phyloP scores from a whole-genome alignment of 2,113 vertebrate genomes.

The Syngnathoides biaculeatus region DNA sequence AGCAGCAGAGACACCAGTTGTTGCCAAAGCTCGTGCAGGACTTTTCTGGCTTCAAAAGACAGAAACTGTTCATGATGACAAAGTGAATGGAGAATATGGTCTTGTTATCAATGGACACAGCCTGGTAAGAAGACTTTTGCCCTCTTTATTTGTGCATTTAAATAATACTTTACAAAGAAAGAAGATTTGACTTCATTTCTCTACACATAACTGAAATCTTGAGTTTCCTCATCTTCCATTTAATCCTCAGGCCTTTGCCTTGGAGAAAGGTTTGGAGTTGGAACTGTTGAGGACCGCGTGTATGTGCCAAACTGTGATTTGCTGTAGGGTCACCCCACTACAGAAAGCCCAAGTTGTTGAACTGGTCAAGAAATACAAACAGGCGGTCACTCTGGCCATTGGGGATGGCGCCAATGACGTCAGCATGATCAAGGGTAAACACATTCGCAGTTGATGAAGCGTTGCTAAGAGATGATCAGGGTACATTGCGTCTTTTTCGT shows the following conservation, averaged over 20 bases:
- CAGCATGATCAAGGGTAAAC: slow-evolving; percentile 93
- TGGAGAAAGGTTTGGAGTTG: slow-evolving; percentile 80
- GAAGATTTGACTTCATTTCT: neutral
- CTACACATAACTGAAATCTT: neutral
- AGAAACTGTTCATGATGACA: slow-evolving; percentile 77
- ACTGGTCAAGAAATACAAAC: slow-evolving; percentile 91
- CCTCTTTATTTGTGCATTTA: neutral
- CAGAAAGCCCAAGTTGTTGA: slow-evolving; percentile 96
- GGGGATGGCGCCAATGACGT: slow-evolving; percentile 94
- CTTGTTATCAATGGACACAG: slow-evolving; percentile 90
- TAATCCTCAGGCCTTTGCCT: slow-evolving; percentile 76
- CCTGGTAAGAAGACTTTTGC: slow-evolving; percentile 73
- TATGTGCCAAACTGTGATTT: slow-evolving; percentile 91
- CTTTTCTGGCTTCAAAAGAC: slow-evolving; percentile 59
- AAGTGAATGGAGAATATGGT: slow-evolving; percentile 79
- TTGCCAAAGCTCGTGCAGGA: slow-evolving; percentile 55
- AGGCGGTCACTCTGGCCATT: slow-evolving; percentile 87
- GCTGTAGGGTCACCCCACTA: slow-evolving; percentile 90
- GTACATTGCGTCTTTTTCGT: neutral
- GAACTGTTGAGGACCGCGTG: slow-evolving; percentile 85
- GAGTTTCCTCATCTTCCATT: neutral
- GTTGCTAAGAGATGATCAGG: neutral
- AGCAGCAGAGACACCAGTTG: slow-evolving; percentile 56
- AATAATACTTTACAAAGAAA: no score
- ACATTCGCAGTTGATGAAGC: neutral